phyloP scores from a whole-genome alignment of 2,113 vertebrate species.

The Leiothrix lutea region DNA sequence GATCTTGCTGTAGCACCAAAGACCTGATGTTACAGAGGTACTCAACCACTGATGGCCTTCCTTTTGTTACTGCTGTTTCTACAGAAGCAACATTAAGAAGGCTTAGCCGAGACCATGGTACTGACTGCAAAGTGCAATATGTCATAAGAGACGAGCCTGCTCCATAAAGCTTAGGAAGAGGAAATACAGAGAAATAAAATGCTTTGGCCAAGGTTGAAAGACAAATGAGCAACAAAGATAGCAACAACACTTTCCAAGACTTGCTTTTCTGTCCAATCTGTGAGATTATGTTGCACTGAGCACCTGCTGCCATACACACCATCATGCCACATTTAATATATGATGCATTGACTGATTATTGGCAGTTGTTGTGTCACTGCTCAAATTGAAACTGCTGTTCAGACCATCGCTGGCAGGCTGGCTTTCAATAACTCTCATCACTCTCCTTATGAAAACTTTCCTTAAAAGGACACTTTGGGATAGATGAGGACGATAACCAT shows the following conservation, averaged over 20 bases:
- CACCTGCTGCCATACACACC: not conserved
- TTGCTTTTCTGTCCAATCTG: not conserved
- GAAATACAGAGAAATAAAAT: not conserved
- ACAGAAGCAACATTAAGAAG: not conserved
- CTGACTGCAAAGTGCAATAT: not conserved
- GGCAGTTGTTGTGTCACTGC: not conserved
- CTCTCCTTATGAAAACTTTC: not conserved
- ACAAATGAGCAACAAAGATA: not conserved
- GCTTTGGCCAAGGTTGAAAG: not conserved
- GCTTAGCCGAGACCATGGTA: not conserved
- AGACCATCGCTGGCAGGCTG: not conserved
- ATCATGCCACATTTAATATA: not conserved
- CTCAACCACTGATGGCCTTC: not conserved
- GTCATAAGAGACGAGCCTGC: fast-evolving
- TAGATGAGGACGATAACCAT: not conserved
- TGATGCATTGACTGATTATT: not conserved
- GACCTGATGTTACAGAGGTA: not conserved
- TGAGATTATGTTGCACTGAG: not conserved
- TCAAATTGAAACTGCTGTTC: not conserved
- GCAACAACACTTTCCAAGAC: not conserved
- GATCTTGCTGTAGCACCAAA: not conserved
- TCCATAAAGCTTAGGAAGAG: not conserved
- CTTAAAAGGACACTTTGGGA: not conserved
- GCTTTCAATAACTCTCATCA: not conserved
- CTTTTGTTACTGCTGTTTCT: not conserved